phyloP scores from a whole-genome alignment of 53 echinoderm and acorn worm species.

The Echinometra lucunter region DNA sequence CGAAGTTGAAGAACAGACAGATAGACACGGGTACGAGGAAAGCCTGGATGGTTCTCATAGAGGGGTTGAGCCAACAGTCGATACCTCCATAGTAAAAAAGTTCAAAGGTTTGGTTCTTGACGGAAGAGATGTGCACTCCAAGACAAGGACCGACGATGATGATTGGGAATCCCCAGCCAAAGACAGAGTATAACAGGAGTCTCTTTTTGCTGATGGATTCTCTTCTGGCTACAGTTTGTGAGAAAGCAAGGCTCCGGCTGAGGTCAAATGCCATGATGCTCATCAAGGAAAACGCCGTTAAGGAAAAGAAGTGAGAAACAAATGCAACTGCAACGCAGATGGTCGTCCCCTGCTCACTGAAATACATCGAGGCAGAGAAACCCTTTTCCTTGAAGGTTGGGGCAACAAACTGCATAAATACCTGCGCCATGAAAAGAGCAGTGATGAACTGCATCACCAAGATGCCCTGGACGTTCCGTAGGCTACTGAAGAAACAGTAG shows the following conservation, averaged over 20 bases:
- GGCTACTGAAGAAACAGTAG: constrained; percentile 14
- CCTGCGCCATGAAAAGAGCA: background rate
- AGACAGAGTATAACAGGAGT: background rate
- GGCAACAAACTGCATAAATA: constrained; percentile 34
- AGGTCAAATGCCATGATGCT: constrained; percentile 58
- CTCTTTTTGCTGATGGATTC: background rate
- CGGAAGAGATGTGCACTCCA: constrained; percentile 18
- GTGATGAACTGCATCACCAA: constrained; percentile 46
- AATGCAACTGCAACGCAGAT: constrained; percentile 62
- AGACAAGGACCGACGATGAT: background rate
- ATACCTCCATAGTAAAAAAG: constrained; percentile 8
- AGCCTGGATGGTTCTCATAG: background rate
- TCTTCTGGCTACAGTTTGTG: background rate
- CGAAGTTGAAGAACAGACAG: background rate
- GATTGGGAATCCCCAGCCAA: constrained; percentile 33
- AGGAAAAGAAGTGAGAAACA: constrained; percentile 70
- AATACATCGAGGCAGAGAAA: background rate
- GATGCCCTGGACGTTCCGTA: constrained; percentile 42
- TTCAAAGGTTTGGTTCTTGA: background rate
- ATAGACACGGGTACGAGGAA: constrained; percentile 32
- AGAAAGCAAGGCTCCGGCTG: background rate
- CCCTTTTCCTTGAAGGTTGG: background rate
- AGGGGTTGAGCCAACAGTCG: constrained; percentile 46
- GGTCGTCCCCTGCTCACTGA: background rate
- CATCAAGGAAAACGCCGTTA: constrained; percentile 76